Conservation (phyloP, 30 jellyfish, hydroid and myxozoan genomes). For the Hydractinia symbiolongicarpus region DNA sequence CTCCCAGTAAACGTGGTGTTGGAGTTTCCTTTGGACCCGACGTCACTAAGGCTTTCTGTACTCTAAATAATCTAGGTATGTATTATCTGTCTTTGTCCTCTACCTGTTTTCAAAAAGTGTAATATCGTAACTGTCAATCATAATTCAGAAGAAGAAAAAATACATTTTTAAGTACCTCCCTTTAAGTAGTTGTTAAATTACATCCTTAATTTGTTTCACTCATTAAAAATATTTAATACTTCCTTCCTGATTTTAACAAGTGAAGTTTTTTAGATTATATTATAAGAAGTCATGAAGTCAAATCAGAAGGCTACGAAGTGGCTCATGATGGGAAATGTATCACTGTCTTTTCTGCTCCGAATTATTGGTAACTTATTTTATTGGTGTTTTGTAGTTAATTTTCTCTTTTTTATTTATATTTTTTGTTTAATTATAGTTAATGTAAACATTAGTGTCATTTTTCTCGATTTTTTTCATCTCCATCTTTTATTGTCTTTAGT, state of each 20-base stretch:
- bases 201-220: no score
- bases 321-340: constrained; percentile 93
- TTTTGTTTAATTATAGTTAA: no score
- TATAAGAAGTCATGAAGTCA: constrained; percentile 98
- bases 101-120: neutral
- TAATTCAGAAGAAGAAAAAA: no score
- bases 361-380: constrained; percentile 68
- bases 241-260: no score
- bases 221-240: no score
- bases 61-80: constrained; percentile 59
- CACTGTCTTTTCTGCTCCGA: constrained; percentile 98
- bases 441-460: no score
- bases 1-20: constrained; percentile 95
- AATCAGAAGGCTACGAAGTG: constrained; percentile 89
- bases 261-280: constrained; percentile 55
- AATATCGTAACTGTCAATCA: no score
- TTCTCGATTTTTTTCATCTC: neutral
- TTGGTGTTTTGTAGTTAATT: neutral
- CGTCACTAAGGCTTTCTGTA: constrained; percentile 68
- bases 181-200: no score
- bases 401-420: no score
- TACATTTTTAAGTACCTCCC: no score
- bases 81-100: neutral
- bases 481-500: constrained; percentile 33
- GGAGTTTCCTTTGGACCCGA: constrained; percentile 92